Evolutionary conservation across 2,888 invertebrate species (phyloP).

Genomic region (Athalia cordata): DNA sequence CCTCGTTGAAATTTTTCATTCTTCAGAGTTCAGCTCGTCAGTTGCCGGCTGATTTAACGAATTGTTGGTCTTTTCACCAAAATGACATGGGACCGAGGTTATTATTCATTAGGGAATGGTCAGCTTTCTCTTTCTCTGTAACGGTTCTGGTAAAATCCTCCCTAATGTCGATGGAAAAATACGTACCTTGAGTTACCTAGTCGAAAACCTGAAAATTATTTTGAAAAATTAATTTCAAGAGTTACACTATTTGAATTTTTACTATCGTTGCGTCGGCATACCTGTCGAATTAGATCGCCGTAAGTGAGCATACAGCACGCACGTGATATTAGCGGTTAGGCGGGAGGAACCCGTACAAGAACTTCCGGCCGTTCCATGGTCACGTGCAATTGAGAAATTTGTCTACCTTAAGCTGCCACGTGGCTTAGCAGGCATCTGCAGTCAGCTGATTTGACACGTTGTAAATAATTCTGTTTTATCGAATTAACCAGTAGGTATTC

Average conservation of each 20-base stretch:
- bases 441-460: neutral
- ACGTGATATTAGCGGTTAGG: neutral
- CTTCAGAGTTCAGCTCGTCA: too few species aligned
- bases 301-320: neutral
- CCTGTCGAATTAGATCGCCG: conserved; percentile 17
- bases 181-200: too few species aligned
- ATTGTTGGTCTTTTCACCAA: too few species aligned
- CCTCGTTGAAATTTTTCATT: too few species aligned
- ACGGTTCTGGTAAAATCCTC: too few species aligned
- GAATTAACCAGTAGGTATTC: conserved; percentile 1
- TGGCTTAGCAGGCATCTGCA: conserved; percentile 16
- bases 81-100: too few species aligned
- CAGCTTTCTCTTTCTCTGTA: too few species aligned
- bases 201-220: too few species aligned
- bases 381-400: conserved; percentile 39
- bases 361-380: conserved; percentile 29
- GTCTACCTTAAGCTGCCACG: conserved; percentile 23
- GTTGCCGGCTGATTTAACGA: too few species aligned
- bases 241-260: neutral
- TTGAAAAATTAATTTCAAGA: neutral
- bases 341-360: conserved; percentile 10
- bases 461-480: conserved; percentile 20
- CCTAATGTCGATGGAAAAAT: too few species aligned
- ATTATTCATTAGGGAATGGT: too few species aligned
- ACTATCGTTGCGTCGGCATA: neutral